A percentile compares a stretch with the other conserved stretches of the same genome.
These are phyloP conservation scores for Melanotus villosus DNA, from an alignment of 2,888 invertebrate genomes.

Conservation along the genomic window DNA sequence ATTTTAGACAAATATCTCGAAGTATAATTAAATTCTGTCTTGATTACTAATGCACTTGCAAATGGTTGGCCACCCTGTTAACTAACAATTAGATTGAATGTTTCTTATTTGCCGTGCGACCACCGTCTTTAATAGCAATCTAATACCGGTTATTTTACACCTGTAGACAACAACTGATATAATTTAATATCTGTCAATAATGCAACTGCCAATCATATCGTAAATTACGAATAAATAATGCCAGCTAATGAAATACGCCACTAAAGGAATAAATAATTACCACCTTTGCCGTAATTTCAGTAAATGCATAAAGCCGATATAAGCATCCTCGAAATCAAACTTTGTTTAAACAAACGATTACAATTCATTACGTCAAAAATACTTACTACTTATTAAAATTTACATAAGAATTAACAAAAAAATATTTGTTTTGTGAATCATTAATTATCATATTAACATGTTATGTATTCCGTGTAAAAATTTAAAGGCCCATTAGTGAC, in stretches of 20 bases:
- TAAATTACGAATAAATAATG: neutral
- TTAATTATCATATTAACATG: too few species aligned
- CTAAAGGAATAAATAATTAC: too few species aligned
- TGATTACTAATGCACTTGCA: slow-evolving; percentile 8
- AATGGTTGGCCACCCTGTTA: slow-evolving; percentile 6
- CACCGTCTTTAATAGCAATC: slow-evolving; percentile 1
- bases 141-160: neutral
- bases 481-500: too few species aligned
- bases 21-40: slow-evolving; percentile 6
- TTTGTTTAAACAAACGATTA: too few species aligned
- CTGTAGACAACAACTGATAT: neutral
- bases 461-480: too few species aligned
- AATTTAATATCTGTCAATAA: neutral
- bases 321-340: too few species aligned
- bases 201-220: neutral
- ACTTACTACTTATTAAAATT: too few species aligned
- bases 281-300: too few species aligned
- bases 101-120: neutral
- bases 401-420: too few species aligned
- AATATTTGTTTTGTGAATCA: too few species aligned
- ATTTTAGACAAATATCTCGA: slow-evolving; percentile 28
- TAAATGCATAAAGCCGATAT: too few species aligned
- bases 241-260: neutral
- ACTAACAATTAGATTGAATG: neutral
- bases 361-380: too few species aligned